Conservation (phyloP, 2,797 vertebrate genomes). For the Acanthis flammea region DNA sequence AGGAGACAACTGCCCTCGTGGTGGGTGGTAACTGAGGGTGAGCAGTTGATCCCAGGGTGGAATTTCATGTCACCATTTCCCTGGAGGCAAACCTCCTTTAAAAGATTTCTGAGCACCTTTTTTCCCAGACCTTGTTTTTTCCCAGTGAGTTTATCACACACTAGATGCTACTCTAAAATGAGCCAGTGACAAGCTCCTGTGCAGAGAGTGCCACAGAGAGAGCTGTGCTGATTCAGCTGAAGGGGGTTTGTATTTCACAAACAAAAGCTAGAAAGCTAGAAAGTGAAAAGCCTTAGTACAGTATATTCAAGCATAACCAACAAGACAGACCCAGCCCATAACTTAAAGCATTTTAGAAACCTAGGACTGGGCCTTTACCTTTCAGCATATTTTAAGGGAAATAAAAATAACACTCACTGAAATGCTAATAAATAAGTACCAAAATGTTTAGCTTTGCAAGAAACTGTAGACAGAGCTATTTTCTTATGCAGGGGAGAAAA, state of each 20-base stretch:
- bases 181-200: not conserved
- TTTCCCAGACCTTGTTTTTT: not conserved
- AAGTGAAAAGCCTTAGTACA: not conserved
- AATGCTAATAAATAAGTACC: not conserved
- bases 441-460: not conserved
- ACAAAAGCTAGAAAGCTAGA: not conserved
- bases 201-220: not conserved
- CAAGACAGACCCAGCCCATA: not conserved
- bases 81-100: not conserved
- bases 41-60: not conserved
- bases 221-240: not conserved
- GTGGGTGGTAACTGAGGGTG: not conserved
- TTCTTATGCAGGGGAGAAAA: not conserved
- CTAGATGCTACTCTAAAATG: not conserved
- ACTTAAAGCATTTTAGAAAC: not conserved
- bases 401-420: not conserved
- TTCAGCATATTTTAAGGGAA: not conserved
- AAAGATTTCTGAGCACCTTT: not conserved
- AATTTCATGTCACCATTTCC: not conserved
- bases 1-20: fast-evolving
- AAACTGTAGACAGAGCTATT: not conserved
- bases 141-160: not conserved
- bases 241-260: not conserved
- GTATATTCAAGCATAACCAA: not conserved
- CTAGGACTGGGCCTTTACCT: not conserved